phyloP scores from a whole-genome alignment of 2,888 invertebrate genomes.

The Zele albiditarsus region DNA sequence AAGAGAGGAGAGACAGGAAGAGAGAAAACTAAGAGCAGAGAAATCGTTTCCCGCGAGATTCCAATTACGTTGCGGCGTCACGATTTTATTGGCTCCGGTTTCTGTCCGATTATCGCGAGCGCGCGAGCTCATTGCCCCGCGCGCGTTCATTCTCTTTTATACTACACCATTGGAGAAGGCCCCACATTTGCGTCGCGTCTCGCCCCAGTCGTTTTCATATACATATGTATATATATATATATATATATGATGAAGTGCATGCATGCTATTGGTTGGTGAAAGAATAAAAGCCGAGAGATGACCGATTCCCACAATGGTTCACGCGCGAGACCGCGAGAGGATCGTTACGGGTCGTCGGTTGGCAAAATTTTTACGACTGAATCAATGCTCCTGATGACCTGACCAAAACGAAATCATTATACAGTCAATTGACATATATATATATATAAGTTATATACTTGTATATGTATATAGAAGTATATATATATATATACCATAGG shows the following conservation, averaged over 20 bases:
- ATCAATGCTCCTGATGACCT: conserved; percentile 22
- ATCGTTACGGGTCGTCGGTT: conserved; percentile 41
- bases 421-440: conserved; percentile 1
- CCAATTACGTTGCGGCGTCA: conserved; percentile 49
- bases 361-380: conserved; percentile 29
- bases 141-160: conserved; percentile 36
- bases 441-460: not conserved
- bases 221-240: not conserved
- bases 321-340: conserved; percentile 18
- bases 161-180: conserved; percentile 5
- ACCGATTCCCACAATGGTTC: conserved; percentile 40
- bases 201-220: not conserved
- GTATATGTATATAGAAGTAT: not conserved
- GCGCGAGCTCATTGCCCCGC: conserved; percentile 42
- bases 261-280: conserved; percentile 18
- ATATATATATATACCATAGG: not conserved
- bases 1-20: conserved; percentile 11
- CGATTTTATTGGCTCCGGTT: conserved; percentile 50
- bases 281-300: conserved; percentile 31
- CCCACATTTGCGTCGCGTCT: conserved; percentile 30
- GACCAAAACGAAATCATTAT: conserved; percentile 21
- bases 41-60: conserved; percentile 49
- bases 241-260: conserved; percentile 25
- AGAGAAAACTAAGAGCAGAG: conserved; percentile 13
- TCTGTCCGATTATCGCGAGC: conserved; percentile 43